These are phyloP conservation scores for Ennomos erosarius DNA, from an alignment of 2,888 invertebrate genomes.

Conservation along the genomic window DNA sequence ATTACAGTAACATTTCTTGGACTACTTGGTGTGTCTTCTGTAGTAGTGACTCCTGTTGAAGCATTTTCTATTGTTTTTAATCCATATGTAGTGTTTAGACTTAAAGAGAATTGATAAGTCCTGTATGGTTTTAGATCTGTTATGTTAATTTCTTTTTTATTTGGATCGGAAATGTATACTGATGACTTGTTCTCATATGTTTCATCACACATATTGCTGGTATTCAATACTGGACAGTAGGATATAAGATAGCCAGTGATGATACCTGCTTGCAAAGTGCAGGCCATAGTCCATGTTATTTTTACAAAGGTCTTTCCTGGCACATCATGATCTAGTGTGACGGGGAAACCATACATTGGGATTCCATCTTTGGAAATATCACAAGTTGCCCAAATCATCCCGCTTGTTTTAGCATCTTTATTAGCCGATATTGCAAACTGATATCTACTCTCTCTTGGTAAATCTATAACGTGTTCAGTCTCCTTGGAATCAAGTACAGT, in stretches of 20 bases:
- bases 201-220: slow-evolving; percentile 83
- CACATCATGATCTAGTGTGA: slow-evolving; percentile 64
- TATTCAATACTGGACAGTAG: slow-evolving; percentile 88
- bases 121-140: slow-evolving; percentile 89
- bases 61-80: slow-evolving; percentile 71
- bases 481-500: slow-evolving; percentile 64
- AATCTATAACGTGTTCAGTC: slow-evolving; percentile 85
- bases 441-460: slow-evolving; percentile 85
- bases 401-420: slow-evolving; percentile 88
- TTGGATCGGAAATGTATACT: slow-evolving; percentile 71
- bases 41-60: slow-evolving; percentile 88
- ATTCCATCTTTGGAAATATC: slow-evolving; percentile 77
- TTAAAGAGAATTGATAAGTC: slow-evolving; percentile 89
- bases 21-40: slow-evolving; percentile 87
- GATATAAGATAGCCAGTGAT: slow-evolving; percentile 90
- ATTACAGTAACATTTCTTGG: slow-evolving; percentile 86
- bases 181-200: slow-evolving; percentile 61
- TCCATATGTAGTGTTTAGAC: slow-evolving; percentile 82
- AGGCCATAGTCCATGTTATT: slow-evolving; percentile 91
- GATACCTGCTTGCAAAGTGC: slow-evolving; percentile 89
- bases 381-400: slow-evolving; percentile 94
- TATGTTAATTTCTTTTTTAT: slow-evolving; percentile 84
- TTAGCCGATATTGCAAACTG: slow-evolving; percentile 94
- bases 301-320: slow-evolving; percentile 71
- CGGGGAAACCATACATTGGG: slow-evolving; percentile 84